Base-by-base conservation (phyloP, 92 coral and sea anemone genomes). In the Phenganax stokvisi region DNA sequence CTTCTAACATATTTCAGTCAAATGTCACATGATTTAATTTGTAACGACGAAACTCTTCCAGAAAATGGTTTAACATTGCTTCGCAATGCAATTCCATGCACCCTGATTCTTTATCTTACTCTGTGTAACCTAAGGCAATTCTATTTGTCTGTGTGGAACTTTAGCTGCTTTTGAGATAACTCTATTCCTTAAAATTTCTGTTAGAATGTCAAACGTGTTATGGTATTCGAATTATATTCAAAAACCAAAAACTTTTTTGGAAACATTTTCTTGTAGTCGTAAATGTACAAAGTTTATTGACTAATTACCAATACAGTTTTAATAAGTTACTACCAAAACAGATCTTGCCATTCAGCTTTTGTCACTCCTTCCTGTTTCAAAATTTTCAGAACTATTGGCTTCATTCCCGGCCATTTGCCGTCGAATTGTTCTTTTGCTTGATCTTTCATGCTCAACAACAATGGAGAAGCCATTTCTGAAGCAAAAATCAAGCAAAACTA, bases 301-400 rank as follows among this genome's bases (percentile, higher is more conserved):
- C 7, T 55, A 61, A 52, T 51, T 8, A 52, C 44, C 7, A 17
- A 47, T 20, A 51, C 27, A 17, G 44, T 52, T 20, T 20, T 51
- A 30, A 12, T 8, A 28, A 54, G 30, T 16, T 81, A 93, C 82
- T 73, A 94, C 98, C 98, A 94, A 69, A 94, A 94, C n/a, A 94
- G 84, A 82, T 89, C 91, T 59, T 94, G 98, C 98, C 98, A 94
- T 71, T 94, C 98, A 16, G 89, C 89, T n/a, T 92, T 92, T 13
- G 90, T 84, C 17, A 94, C 98, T 4, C 92, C 88, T 70, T 94
- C 85, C 74, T 94, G 98, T 59, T 94, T 90, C 70, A 94, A 84
- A 25, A 94, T 86, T 77, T 94, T 94, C 72, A 90, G 89, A n/a
- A 94, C 98, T 82, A 97, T 90, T 31, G 96, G 97, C 74, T 90